Base-by-base conservation (phyloP, 2,888 invertebrate genomes). In the Poecilobothrus nobilitatus region DNA sequence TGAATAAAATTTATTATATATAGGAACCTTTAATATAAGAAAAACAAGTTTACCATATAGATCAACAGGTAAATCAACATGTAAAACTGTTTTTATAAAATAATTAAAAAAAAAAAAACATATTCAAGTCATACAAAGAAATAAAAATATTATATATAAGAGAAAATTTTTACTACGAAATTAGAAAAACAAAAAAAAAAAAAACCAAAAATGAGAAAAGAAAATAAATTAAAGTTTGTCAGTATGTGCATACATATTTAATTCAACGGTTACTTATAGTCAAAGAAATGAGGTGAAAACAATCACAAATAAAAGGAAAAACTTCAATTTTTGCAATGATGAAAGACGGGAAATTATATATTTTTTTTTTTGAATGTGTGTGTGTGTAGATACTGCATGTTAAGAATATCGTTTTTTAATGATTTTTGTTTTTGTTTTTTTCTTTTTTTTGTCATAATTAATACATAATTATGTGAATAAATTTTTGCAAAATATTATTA, bases 41-140 rank as follows among this genome's bases (percentile, higher is more conserved):
- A n/a, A 53, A 53, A 53, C 53, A 53, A 53, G 53, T 53, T 53
- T 53, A 12, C 53, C 53, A 53, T 53, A 53, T 53, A 53, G 53
- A 53, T 53, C 53, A 53, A 53, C 53, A 53, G 53, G 53, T 53
- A 53, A 53, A 53, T 53, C 18, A 53, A 53, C 53, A 53, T 9
- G 53, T 53, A 37, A 37, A 37, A 10, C 37, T 27, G 27, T 27
- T 27, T 27, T 27, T 27, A 4, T 27, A 37, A 37, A 8, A 37
- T 37, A 53, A 53, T 53, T 53, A 53, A 53, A 18, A 53, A 53
- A 53, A 53, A 27, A 27, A 27, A 27, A 27, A 27, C 5, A 27
- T 27, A 12, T 53, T 53, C 15, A 53, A 53, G n/a, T 53, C 53
- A 53, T 53, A 53, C 18, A 53, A 53, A 53, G 15, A 37, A 37